A percentile compares a stretch with the other conserved stretches of the same genome.
These are phyloP conservation scores for Trichacis sp. DNA, from an alignment of 2,888 invertebrate species.

Conservation along the genomic window DNA sequence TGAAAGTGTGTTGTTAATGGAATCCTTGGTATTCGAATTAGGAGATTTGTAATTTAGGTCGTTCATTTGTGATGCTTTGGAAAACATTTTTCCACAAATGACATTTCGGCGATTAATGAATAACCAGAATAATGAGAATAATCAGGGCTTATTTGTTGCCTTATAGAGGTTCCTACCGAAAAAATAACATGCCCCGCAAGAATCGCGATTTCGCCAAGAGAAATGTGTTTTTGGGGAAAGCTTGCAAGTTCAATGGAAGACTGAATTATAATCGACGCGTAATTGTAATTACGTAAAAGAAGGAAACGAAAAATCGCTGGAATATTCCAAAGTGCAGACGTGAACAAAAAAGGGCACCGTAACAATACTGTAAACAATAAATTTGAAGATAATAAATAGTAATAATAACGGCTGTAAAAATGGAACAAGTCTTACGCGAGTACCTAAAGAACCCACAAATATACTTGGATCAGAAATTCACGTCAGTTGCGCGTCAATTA, in stretches of 20 bases:
- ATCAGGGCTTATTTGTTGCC: slow-evolving; percentile 57
- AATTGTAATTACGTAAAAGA: no score
- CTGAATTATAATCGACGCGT: no score
- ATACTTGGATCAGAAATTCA: no score
- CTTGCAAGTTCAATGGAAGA: neutral
- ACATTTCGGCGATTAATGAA: slow-evolving; percentile 8
- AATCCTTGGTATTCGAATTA: neutral
- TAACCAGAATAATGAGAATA: no score
- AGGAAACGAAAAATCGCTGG: neutral
- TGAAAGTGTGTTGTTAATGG: neutral
- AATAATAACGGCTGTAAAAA: no score
- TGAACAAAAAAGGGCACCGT: slow-evolving; percentile 44
- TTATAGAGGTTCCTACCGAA: slow-evolving; percentile 57
- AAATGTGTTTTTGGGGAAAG: neutral
- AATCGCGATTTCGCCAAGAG: no score
- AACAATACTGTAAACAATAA: slow-evolving; percentile 17
- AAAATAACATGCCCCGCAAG: no score
- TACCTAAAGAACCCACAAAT: no score
- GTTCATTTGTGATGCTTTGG: neutral
- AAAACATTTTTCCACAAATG: no score
- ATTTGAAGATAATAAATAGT: no score
- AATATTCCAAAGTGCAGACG: neutral
- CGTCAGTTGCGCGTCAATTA: no score
- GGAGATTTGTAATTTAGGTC: neutral
- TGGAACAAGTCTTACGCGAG: no score